Base-by-base conservation (phyloP, 2,888 invertebrate genomes). In the Drosophila peninsularis region DNA sequence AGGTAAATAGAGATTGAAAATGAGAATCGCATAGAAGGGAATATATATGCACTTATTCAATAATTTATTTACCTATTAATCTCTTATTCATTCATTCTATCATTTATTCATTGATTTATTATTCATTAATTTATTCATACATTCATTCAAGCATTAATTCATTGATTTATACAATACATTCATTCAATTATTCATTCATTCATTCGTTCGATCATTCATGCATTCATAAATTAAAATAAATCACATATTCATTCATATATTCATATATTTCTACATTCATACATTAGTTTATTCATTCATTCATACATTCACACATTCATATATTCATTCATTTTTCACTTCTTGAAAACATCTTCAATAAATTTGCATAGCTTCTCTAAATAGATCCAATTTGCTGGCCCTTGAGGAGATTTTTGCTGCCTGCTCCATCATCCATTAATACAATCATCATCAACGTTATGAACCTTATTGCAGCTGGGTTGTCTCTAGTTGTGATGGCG, bases 401-500 rank as follows among this genome's bases (percentile, higher is more conserved):
- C 36, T 34, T 47, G 19, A 54, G 11, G 5, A 10, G 14, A 13
- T 30, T 41, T 52, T 19, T 14, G 4, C 24, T 0, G n/a, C 1
- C 37, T 17, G 13, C n/a, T 53, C 21, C 5, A 39, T 9, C 21
- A 19, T 36, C 39, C 53, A 67, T 60, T 66, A 39, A 54, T 34
- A 49, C 30, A 21, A 50, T 49, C 37, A 57, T 60, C 47, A 58
- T 42, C 55, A 37, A 27, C n/a, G 13, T 49, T 24, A 50, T 62
- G 42, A 50, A 45, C 55, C 53, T 49, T 45, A 44, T 11, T 19
- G 17, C 47, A 27, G 39, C 11, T 10, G 42, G 56, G 55, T 61
- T 36, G 55, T 50, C 62, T 61, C 61, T 61, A 65, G 66, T 67
- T 52, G 70, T 21, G 71, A 60, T 61, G 60, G 60, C 64, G 67